A percentile compares a stretch with the other conserved stretches of the same genome.
Conservation (phyloP, 2,113 vertebrate species). For the Myotis brandtii region DNA sequence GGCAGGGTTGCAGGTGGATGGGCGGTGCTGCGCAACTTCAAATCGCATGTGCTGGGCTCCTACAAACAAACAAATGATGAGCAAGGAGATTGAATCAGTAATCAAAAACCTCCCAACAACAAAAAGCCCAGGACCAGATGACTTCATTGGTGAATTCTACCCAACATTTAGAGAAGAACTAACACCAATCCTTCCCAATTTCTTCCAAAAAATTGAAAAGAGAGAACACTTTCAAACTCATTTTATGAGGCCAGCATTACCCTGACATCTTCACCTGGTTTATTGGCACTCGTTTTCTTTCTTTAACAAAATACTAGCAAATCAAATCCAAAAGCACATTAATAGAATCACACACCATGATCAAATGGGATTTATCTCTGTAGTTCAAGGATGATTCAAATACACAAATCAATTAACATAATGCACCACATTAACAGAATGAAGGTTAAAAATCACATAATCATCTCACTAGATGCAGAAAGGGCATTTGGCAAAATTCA, state of each 20-base stretch:
- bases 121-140: neutral
- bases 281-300: neutral
- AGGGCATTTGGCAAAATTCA: neutral
- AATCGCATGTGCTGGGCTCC: no score
- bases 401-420: neutral
- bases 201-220: neutral
- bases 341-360: neutral
- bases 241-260: neutral
- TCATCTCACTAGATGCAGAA: neutral
- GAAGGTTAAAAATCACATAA: neutral
- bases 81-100: neutral
- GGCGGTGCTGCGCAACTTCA: no score
- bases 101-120: neutral
- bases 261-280: neutral
- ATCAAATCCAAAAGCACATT: neutral
- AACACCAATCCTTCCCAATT: neutral
- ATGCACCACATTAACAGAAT: neutral
- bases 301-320: neutral
- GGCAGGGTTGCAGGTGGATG: no score
- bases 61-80: neutral
- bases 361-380: neutral
- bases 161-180: neutral
- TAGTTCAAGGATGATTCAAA: neutral
- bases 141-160: neutral
- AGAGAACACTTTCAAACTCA: neutral